Conservation (phyloP, 2,113 vertebrate species). For the Halichoerus grypus region DNA sequence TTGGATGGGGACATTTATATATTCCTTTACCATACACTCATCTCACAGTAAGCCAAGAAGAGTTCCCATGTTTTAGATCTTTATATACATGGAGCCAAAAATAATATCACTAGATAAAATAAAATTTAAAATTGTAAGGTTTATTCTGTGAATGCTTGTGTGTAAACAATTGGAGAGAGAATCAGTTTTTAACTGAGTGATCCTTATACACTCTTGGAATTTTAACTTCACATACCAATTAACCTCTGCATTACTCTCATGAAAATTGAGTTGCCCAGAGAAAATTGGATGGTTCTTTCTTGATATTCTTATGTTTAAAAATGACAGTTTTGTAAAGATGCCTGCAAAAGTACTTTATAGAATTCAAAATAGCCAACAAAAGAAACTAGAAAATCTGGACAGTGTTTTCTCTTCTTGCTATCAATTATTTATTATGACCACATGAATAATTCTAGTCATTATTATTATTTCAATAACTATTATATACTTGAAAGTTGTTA, state of each 20-base stretch:
- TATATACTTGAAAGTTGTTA: conserved; percentile 28
- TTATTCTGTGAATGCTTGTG: neutral
- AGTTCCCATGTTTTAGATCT: conserved; percentile 60
- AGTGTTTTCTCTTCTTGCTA: conserved; percentile 22
- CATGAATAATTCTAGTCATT: conserved; percentile 71
- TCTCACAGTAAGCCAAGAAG: neutral
- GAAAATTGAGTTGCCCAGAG: conserved; percentile 76
- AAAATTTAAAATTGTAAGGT: neutral
- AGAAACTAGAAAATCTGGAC: conserved; percentile 20
- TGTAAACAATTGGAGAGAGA: conserved; percentile 79
- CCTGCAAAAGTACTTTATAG: conserved; percentile 32
- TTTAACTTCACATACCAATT: conserved; percentile 84
- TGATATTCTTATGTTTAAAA: conserved; percentile 67
- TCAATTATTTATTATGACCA: conserved; percentile 63
- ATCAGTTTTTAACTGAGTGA: conserved; percentile 83
- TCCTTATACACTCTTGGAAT: conserved; percentile 77
- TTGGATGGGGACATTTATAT: neutral
- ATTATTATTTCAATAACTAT: conserved; percentile 65
- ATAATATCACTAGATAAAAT: conserved; percentile 58
- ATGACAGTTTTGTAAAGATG: conserved; percentile 64
- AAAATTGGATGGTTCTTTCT: conserved; percentile 81
- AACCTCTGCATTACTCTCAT: conserved; percentile 82
- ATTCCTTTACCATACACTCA: neutral
- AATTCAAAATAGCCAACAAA: conserved; percentile 62
- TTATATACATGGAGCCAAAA: conserved; percentile 73